Conservation (phyloP, 2,888 invertebrate genomes). For the Plebejus anna region DNA sequence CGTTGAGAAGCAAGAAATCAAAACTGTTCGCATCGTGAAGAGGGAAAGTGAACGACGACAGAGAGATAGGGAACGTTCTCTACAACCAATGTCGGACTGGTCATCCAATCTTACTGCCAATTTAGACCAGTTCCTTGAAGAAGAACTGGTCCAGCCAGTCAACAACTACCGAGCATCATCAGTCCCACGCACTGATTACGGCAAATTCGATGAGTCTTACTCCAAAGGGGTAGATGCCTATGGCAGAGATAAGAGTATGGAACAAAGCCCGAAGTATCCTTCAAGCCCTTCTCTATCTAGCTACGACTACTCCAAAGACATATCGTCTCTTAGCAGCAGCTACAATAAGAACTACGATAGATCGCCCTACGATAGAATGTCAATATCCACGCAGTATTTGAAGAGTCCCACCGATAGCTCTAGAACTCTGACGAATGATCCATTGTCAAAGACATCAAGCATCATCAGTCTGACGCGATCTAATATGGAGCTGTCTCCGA, state of each 20-base stretch:
- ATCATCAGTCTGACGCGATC: conserved; percentile 68
- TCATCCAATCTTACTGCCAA: conserved; percentile 62
- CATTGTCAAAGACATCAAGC: conserved; percentile 71
- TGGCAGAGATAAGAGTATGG: conserved; percentile 61
- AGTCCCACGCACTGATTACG: conserved; percentile 69
- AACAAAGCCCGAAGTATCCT: conserved; percentile 69
- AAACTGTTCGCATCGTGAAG: conserved; percentile 96
- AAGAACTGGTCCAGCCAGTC: conserved; percentile 64
- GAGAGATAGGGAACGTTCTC: conserved; percentile 86
- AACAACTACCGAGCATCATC: conserved; percentile 74
- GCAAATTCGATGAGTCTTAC: conserved; percentile 64
- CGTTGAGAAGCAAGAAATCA: conserved; percentile 92
- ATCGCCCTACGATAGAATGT: conserved; percentile 63
- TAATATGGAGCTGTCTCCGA: conserved; percentile 84
- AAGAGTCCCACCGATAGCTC: conserved; percentile 72
- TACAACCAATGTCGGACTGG: conserved; percentile 75
- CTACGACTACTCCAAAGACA: conserved; percentile 69
- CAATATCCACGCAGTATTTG: conserved; percentile 67
- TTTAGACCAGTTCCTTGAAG: conserved; percentile 72
- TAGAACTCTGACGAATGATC: conserved; percentile 70
- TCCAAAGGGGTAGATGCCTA: conserved; percentile 57
- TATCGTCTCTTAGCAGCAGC: conserved; percentile 67
- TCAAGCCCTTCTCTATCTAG: conserved; percentile 72
- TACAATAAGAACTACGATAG: conserved; percentile 65
- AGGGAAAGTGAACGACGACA: conserved; percentile 93